phyloP scores from a whole-genome alignment of 2,888 invertebrate genomes.

The Entomobrya proxima region DNA sequence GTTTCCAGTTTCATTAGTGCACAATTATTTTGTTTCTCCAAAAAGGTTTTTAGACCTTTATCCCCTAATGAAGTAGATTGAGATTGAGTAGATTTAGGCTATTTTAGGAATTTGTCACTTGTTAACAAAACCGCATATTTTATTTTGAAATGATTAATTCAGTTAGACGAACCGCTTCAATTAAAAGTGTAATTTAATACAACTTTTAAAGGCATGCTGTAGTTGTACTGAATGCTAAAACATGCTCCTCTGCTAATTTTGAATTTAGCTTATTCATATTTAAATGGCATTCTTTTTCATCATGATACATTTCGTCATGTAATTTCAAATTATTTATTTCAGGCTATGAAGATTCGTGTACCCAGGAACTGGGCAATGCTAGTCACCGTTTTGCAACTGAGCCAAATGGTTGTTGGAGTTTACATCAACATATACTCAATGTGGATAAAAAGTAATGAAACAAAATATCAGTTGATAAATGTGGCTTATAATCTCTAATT shows the following conservation, averaged over 20 bases:
- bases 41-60: neutral
- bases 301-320: neutral
- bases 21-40: neutral
- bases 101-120: too few relatives aligned
- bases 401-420: conserved; percentile 75
- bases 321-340: conserved; percentile 21
- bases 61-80: too few relatives aligned
- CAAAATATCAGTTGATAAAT: neutral
- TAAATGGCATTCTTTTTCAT: too few relatives aligned
- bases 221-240: neutral
- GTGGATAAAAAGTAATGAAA: conserved; percentile 71
- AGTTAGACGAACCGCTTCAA: neutral
- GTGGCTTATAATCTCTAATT: neutral
- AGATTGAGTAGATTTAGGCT: too few relatives aligned
- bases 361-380: conserved; percentile 74
- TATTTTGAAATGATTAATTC: too few relatives aligned
- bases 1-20: too few relatives aligned
- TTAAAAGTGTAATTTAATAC: neutral
- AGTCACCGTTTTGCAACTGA: conserved; percentile 73
- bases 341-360: conserved; percentile 72
- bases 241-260: too few relatives aligned
- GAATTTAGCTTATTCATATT: too few relatives aligned
- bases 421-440: conserved; percentile 74
- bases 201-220: neutral
- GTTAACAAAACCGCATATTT: too few relatives aligned